A percentile compares a stretch with the other conserved stretches of the same genome.
Conservation (phyloP, 2,888 invertebrate species). For the Volucella bombylans region DNA sequence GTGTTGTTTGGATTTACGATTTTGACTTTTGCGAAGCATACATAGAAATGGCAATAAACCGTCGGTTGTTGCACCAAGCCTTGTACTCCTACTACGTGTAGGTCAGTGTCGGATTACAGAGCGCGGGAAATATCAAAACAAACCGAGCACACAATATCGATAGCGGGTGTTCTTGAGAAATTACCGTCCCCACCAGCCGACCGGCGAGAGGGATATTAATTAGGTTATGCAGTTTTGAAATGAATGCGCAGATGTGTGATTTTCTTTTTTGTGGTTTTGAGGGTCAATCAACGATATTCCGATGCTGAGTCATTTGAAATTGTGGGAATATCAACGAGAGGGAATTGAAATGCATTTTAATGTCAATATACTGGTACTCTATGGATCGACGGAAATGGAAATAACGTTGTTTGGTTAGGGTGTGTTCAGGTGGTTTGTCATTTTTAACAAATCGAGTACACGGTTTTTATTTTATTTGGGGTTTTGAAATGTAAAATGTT, state of each 20-base stretch:
- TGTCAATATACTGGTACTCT: conserved; percentile 32
- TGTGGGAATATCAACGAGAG: conserved; percentile 16
- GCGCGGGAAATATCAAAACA: conserved; percentile 47
- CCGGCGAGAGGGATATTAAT: not conserved
- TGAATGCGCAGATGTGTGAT: not conserved
- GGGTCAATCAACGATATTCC: conserved; percentile 39
- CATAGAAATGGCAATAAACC: conserved; percentile 49
- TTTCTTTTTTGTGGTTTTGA: not conserved
- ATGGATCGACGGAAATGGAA: conserved; percentile 13
- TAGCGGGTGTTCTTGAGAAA: conserved; percentile 57
- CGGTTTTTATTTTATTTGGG: no score
- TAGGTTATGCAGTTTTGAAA: conserved; percentile 14
- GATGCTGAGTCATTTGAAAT: conserved; percentile 28
- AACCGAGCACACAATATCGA: conserved; percentile 8
- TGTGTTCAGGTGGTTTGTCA: not conserved
- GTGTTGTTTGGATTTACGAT: conserved; percentile 32
- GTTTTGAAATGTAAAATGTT: no score
- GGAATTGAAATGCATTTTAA: conserved; percentile 35
- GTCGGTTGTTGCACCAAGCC: conserved; percentile 33
- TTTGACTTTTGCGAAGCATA: not conserved
- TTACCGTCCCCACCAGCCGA: not conserved
- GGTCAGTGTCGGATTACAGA: conserved; percentile 56
- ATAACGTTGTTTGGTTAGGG: not conserved
- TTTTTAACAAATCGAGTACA: not conserved
- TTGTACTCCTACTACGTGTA: conserved; percentile 11